These are phyloP conservation scores for Agapornis canus DNA, from an alignment of 2,797 vertebrate species.

Conservation along the genomic window DNA sequence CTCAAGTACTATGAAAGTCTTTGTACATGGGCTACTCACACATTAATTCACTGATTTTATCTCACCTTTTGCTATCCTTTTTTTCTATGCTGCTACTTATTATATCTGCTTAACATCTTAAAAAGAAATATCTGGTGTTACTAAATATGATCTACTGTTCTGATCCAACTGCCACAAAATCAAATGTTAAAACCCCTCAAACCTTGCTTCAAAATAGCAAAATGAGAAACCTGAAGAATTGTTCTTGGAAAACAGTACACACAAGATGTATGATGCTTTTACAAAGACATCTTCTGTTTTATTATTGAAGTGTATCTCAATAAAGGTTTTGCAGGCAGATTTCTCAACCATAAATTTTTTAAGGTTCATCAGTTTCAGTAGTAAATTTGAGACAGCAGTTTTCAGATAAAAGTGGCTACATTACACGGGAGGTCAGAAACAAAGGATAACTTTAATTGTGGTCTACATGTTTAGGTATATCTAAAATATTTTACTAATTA, in stretches of 20 bases:
- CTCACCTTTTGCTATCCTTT: neutral
- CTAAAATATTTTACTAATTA: neutral
- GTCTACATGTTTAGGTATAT: neutral
- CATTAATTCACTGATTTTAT: neutral
- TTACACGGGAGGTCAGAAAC: constrained; percentile 17
- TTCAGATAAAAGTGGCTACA: constrained; percentile 15
- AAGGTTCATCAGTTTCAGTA: constrained; percentile 30
- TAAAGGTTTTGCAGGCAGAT: neutral
- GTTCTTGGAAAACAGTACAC: neutral
- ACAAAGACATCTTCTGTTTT: neutral
- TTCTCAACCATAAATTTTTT: neutral
- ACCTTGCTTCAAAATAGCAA: neutral
- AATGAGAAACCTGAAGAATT: neutral
- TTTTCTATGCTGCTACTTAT: neutral
- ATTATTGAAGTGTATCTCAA: neutral
- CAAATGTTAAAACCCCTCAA: neutral
- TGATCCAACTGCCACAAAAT: neutral
- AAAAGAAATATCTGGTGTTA: neutral
- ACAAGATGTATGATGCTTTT: neutral
- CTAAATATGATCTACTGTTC: neutral
- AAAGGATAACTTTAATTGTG: neutral
- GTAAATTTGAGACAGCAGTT: neutral
- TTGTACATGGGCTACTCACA: neutral
- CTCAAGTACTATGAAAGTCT: neutral
- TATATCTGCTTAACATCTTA: neutral